Evolutionary conservation across 2,888 invertebrate species (phyloP).

Genomic region (Teinopalpus imperialis): DNA sequence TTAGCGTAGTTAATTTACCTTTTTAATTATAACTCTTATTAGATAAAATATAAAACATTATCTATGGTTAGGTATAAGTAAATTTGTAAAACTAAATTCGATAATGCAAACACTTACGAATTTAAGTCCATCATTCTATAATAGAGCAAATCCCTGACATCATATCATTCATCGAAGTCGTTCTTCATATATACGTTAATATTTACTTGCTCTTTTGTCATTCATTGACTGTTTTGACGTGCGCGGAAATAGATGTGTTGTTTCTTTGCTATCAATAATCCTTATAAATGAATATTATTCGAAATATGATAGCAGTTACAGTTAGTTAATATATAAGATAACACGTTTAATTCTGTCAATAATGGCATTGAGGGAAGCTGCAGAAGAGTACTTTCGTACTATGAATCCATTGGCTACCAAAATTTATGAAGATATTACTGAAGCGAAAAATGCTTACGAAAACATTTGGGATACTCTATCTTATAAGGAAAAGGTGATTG

Average conservation of each 20-base stretch:
- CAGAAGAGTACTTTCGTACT: slow-evolving; percentile 89
- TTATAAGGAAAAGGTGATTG: slow-evolving; percentile 83
- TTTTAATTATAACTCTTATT: too few species aligned
- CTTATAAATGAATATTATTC: neutral
- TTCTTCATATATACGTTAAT: too few species aligned
- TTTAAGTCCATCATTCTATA: too few species aligned
- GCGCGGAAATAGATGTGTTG: slow-evolving; percentile 17
- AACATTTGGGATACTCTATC: slow-evolving; percentile 88
- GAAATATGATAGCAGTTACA: slow-evolving; percentile 13
- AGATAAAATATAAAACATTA: too few species aligned
- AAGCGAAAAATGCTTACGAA: slow-evolving; percentile 88
- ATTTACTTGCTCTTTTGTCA: too few species aligned
- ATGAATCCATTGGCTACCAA: slow-evolving; percentile 90
- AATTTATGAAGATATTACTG: slow-evolving; percentile 88
- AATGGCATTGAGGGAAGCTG: slow-evolving; percentile 75
- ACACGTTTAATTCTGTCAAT: slow-evolving; percentile 23
- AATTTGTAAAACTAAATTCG: too few species aligned
- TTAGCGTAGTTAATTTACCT: too few species aligned
- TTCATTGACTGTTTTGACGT: slow-evolving; percentile 21
- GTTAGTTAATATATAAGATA: slow-evolving; percentile 26
- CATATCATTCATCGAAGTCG: too few species aligned
- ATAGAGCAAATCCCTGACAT: too few species aligned
- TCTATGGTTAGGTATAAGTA: too few species aligned
- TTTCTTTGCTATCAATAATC: too few species aligned
- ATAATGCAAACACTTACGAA: too few species aligned